Conservation (phyloP, 2,888 invertebrate genomes). For the Mythimna lalbum region DNA sequence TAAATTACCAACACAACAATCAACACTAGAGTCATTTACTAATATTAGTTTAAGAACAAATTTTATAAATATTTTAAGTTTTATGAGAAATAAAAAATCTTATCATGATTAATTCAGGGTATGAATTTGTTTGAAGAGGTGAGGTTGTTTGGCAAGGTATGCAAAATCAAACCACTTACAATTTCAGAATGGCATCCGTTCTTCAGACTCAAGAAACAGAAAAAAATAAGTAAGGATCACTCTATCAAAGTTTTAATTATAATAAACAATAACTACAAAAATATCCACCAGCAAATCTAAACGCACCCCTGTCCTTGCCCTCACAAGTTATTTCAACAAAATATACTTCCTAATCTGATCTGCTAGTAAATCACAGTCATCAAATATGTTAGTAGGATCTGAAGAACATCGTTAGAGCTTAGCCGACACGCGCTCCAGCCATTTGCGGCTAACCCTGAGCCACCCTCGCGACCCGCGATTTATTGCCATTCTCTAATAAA, state of each 20-base stretch:
- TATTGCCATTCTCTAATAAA: constrained; percentile 86
- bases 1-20: too few species aligned
- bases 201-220: not conserved
- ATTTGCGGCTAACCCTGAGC: constrained; percentile 80
- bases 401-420: constrained; percentile 85
- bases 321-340: constrained; percentile 60
- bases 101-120: not conserved
- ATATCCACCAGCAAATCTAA: constrained; percentile 32
- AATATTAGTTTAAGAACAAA: too few species aligned
- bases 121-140: not conserved
- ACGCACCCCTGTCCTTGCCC: constrained; percentile 53
- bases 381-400: constrained; percentile 80
- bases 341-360: constrained; percentile 74
- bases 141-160: too few species aligned
- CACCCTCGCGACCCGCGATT: constrained; percentile 74
- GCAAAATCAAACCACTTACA: not conserved
- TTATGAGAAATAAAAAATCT: too few species aligned
- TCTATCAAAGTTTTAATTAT: constrained; percentile 13
- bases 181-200: not conserved
- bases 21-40: too few species aligned
- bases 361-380: constrained; percentile 85
- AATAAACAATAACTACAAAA: constrained; percentile 37
- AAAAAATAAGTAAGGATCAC: not conserved
- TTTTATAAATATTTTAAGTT: too few species aligned
- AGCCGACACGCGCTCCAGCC: constrained; percentile 82